Base-by-base conservation (phyloP, 2,888 invertebrate species). In the Drosophila barbarae region DNA sequence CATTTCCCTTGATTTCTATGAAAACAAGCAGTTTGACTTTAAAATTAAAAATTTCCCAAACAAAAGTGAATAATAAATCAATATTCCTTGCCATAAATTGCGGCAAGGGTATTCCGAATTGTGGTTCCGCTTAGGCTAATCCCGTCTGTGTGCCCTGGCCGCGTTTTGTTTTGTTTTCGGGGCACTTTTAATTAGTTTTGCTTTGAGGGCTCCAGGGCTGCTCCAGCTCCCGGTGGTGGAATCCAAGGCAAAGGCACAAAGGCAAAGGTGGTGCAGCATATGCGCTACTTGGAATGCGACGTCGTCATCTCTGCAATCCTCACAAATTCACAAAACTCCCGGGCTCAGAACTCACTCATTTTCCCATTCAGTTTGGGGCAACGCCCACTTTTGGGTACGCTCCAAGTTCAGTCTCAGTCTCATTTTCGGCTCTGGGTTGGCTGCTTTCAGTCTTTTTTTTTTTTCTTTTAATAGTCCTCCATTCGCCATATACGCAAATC, bases 101-200 rank as follows among this genome's bases (percentile, higher is more conserved):
- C 8, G 1, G 32, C 26, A 46, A 60, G 59, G 39, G 59, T 57
- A 59, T 59, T 38, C 18, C 26, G 4, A 12, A 26, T 26, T 46
- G 46, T 57, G 57, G 46, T 57, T 57, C 46, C 39, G 59, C 59
- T 60, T 60, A 34, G 59, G 58, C 59, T 60, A 60, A 60, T 60
- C 59, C 34, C n/a, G 56, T 15, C 18, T 32, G 23, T 23, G 23
- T 23, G 59, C 34, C 44, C 38, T 38, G 26, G 26, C 38, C 7
- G 46, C 21, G 26, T 21, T 57, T 21, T 57, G 55, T 58, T 54
- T 56, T 84, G 84, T 86, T 87, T 84, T 86, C 46, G 86, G 87
- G 85, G 77, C 86, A 87, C 86, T 87, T 87, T 87, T 87, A 87
- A 87, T 87, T 87, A 87, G 87, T 87, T 87, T 87, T 86, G 86